Conservation (phyloP, 2,888 invertebrate genomes). For the Tryphoninae sp. region DNA sequence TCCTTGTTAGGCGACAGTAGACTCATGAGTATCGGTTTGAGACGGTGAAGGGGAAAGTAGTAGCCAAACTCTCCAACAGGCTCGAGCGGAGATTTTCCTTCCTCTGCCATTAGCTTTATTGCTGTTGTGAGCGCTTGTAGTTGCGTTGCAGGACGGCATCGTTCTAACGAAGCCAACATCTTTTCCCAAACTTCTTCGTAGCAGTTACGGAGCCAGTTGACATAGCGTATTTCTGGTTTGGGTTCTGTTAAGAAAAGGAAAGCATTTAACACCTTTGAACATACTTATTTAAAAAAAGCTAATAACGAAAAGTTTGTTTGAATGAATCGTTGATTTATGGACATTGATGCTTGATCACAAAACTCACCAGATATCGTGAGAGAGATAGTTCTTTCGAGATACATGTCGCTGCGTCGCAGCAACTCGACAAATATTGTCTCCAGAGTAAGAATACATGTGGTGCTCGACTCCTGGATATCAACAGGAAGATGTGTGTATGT, state of each 20-base stretch:
- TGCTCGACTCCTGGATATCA: slow-evolving; percentile 74
- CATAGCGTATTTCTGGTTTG: slow-evolving; percentile 86
- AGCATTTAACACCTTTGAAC: slow-evolving; percentile 17
- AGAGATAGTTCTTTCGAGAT: slow-evolving; percentile 81
- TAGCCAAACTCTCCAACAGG: slow-evolving; percentile 81
- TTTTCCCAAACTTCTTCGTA: slow-evolving; percentile 86
- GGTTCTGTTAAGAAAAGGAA: slow-evolving; percentile 75
- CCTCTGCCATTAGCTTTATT: slow-evolving; percentile 88
- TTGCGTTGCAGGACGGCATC: slow-evolving; percentile 82
- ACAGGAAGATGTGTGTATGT: background rate
- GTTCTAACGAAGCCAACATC: slow-evolving; percentile 84
- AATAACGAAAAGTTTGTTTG: background rate
- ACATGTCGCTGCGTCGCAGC: slow-evolving; percentile 86
- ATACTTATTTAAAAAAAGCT: background rate
- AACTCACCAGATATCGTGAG: slow-evolving; percentile 76
- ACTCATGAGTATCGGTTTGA: slow-evolving; percentile 86
- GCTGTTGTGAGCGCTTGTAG: slow-evolving; percentile 87
- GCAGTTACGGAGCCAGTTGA: slow-evolving; percentile 87
- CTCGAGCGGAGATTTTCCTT: slow-evolving; percentile 87
- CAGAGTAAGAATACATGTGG: slow-evolving; percentile 86
- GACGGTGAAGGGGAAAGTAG: slow-evolving; percentile 86
- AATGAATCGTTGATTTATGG: background rate
- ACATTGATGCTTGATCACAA: background rate
- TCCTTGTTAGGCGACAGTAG: slow-evolving; percentile 85
- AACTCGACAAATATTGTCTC: slow-evolving; percentile 88